Evolutionary conservation across 2,113 vertebrate species (phyloP).

Genomic region (Grammomys dolichurus): DNA sequence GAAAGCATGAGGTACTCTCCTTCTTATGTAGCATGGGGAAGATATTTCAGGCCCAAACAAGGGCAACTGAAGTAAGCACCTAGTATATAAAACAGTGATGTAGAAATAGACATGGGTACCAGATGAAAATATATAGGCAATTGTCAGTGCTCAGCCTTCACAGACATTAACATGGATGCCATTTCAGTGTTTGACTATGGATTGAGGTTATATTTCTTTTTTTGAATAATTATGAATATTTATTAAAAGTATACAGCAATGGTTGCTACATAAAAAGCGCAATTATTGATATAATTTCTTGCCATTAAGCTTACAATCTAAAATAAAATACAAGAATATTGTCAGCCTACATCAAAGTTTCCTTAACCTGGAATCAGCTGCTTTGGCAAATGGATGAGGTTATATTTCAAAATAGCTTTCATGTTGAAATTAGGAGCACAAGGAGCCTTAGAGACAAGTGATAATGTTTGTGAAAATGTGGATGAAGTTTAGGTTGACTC

Average conservation of each 20-base stretch:
- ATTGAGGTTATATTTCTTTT: neutral
- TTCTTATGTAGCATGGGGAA: neutral
- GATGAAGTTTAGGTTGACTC: neutral
- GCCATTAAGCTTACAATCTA: no score
- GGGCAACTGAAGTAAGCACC: neutral
- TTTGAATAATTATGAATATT: no score
- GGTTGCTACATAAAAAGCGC: no score
- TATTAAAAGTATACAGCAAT: no score
- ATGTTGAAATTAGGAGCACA: neutral
- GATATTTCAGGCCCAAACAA: neutral
- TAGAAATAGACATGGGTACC: neutral
- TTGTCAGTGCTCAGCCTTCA: neutral
- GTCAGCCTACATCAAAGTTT: no score
- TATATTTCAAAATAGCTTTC: neutral
- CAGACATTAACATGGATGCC: neutral
- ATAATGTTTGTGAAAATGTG: accelerated
- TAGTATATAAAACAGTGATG: accelerated
- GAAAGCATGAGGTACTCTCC: neutral
- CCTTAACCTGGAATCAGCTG: no score
- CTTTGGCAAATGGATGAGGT: neutral
- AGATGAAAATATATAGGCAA: neutral
- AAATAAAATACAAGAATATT: no score
- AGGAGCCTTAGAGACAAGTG: neutral
- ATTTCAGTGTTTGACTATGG: neutral
- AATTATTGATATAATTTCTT: no score